These are phyloP conservation scores for Diachrysia chrysitis DNA, from an alignment of 2,888 invertebrate species.

Conservation along the genomic window DNA sequence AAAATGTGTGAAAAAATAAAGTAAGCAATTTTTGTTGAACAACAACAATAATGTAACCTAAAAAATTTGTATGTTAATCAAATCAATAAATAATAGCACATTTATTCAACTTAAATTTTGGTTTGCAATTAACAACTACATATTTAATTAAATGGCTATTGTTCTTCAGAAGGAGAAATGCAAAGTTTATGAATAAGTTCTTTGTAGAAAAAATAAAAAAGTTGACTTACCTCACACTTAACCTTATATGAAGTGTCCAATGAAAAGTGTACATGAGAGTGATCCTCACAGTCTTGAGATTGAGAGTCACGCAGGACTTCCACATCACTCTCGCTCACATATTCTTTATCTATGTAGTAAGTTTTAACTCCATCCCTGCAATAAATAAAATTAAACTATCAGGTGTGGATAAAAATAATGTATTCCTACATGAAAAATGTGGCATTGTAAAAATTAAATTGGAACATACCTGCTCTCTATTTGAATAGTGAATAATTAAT, in stretches of 20 bases:
- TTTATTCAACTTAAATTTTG: too few species aligned
- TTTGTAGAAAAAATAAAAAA: too few species aligned
- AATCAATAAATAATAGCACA: too few species aligned
- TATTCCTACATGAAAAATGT: not conserved
- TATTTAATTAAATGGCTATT: too few species aligned
- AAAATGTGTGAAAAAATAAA: too few species aligned
- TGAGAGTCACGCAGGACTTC: conserved; percentile 74
- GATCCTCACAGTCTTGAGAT: conserved; percentile 80
- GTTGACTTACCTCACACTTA: conserved; percentile 80
- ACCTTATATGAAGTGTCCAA: conserved; percentile 83
- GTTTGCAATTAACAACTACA: too few species aligned
- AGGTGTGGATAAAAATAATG: not conserved
- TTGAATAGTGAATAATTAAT: too few species aligned
- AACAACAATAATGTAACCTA: not conserved
- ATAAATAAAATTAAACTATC: conserved; percentile 17
- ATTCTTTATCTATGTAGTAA: conserved; percentile 77
- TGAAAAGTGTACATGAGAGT: conserved; percentile 87
- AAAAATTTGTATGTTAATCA: not conserved
- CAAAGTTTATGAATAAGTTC: too few species aligned
- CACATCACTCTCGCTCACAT: conserved; percentile 81
- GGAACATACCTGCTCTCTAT: too few species aligned
- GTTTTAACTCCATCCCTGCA: conserved; percentile 78
- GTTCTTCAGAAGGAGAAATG: too few species aligned
- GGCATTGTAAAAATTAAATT: not conserved
- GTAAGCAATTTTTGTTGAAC: too few species aligned